A percentile compares a stretch with the other conserved stretches of the same genome.
Conservation (phyloP, 2,113 vertebrate genomes). For the Condylura cristata region DNA sequence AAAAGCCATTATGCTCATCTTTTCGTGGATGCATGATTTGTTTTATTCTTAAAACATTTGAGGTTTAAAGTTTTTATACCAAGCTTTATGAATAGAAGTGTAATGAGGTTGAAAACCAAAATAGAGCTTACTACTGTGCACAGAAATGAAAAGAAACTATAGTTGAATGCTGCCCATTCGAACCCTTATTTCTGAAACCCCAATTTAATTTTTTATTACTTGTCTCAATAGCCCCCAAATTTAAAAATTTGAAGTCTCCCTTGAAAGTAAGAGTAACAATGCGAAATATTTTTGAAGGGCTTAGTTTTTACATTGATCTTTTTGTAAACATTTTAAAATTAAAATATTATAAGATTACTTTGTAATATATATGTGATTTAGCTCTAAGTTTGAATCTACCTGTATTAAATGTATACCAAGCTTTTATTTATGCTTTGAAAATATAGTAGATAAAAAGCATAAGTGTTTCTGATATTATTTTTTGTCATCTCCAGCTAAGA, state of each 20-base stretch:
- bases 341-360: conserved; percentile 80
- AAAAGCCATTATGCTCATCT: conserved; percentile 68
- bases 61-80: conserved; percentile 72
- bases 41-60: conserved; percentile 83
- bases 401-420: conserved; percentile 97
- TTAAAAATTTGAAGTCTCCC: conserved; percentile 80
- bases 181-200: conserved; percentile 74
- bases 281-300: conserved; percentile 72
- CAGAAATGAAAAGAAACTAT: conserved; percentile 52
- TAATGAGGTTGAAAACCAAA: conserved; percentile 80
- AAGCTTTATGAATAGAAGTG: conserved; percentile 72
- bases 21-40: conserved; percentile 73
- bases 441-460: conserved; percentile 99
- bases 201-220: conserved; percentile 86
- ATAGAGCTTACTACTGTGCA: conserved; percentile 68
- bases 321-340: conserved; percentile 77
- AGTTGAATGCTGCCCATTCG: conserved; percentile 66
- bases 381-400: conserved; percentile 83
- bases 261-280: conserved; percentile 80
- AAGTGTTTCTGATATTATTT: conserved; percentile 99
- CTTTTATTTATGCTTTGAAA: conserved; percentile 99
- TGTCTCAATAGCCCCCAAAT: conserved; percentile 83
- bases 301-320: conserved; percentile 76
- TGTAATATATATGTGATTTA: conserved; percentile 80
- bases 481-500: conserved; percentile 98